Base-by-base conservation (phyloP, 2,888 invertebrate genomes). In the Tipula confusa region DNA sequence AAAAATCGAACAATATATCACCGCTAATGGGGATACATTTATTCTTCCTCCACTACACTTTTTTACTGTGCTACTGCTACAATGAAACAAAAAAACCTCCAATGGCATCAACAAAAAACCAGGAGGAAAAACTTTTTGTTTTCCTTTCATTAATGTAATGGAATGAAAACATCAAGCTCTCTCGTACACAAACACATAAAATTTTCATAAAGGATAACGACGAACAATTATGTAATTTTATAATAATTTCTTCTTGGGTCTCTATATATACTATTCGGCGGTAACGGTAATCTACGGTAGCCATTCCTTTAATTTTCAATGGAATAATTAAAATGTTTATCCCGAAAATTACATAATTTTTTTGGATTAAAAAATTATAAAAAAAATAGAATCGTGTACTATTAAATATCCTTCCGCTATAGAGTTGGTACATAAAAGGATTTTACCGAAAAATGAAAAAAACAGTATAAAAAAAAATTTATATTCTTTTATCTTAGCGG, bases 11-110 rank as follows among this genome's bases (percentile, higher is more conserved):
- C 64, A 64, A 64, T 64, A 64, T 64, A 64, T 64, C 64, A 64
- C 64, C 64, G 64, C 64, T 64, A 64, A 64, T 64, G 64, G 64
- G 64, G 64, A 64, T 64, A 24, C 64, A 64, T 64, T 64, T 64
- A 24, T 64, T 24, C 24, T 24, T 64, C 1, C 7, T 64, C 24
- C 64, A 11, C 24, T 24, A 7, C 7, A 64, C 24, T 24, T 18
- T 64, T 18, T 18, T 64, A 13, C 64, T 64, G 13, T 43, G n/a
- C 36, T 64, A 24, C 13, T 24, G 24, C 64, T 24, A 64, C 9
- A 7, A 64, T 64, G 24, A 64, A 64, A 64, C 64, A 43, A 43
- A 43, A 38, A 11, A 38, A 38, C 38, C 13, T n/a, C n/a, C n/a
- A n/a, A n/a, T n/a, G n/a, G n/a, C n/a, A n/a, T n/a, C n/a, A n/a